These are phyloP conservation scores for Kryptopterus vitreolus DNA, from an alignment of 2,797 vertebrate genomes.

Conservation along the genomic window DNA sequence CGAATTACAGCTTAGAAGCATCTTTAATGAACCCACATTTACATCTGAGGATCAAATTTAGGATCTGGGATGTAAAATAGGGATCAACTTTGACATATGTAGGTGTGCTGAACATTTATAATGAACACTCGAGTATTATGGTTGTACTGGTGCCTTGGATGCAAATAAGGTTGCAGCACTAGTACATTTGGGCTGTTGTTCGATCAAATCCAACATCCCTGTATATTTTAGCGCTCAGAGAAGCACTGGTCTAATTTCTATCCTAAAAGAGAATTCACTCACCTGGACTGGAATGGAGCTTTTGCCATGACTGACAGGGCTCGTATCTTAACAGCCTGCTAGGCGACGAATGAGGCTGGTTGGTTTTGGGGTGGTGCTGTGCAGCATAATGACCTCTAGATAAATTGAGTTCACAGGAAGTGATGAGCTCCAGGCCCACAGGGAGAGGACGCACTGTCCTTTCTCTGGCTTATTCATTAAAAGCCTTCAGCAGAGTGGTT, in stretches of 20 bases:
- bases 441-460: conserved; percentile 38
- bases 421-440: conserved; percentile 50
- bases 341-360: conserved; percentile 18
- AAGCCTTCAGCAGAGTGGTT: background rate
- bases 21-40: background rate
- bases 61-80: background rate
- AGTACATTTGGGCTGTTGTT: no score
- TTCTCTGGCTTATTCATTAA: conserved; percentile 38
- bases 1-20: background rate
- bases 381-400: conserved; percentile 39
- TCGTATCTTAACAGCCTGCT: background rate
- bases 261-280: background rate
- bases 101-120: background rate
- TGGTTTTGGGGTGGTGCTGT: conserved; percentile 31
- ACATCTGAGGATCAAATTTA: background rate
- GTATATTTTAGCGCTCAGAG: background rate
- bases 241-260: background rate
- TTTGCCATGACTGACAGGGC: conserved; percentile 5
- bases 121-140: background rate
- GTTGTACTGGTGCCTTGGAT: background rate
- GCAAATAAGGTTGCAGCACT: no score
- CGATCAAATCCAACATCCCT: background rate
- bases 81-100: background rate
- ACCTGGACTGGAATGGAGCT: background rate
- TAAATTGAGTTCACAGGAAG: conserved; percentile 53